Conservation (phyloP, 2,888 invertebrate species). For the Pediacus dermestoides region DNA sequence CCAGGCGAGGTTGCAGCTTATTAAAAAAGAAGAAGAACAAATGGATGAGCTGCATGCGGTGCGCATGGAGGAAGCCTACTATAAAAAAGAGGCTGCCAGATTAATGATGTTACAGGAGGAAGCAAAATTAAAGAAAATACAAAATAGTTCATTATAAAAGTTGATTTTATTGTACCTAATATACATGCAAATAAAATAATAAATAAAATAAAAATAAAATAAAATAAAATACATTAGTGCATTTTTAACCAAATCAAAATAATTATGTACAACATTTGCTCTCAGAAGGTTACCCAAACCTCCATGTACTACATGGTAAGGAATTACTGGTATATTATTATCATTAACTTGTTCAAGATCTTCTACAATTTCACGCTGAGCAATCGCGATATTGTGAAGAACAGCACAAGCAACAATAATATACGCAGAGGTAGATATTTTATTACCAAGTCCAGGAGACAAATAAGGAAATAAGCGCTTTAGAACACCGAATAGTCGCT, state of each 20-base stretch:
- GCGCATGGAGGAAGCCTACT: slow-evolving; percentile 10
- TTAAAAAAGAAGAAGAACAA: slow-evolving; percentile 12
- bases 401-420: slow-evolving; percentile 1
- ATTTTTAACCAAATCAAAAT: not conserved
- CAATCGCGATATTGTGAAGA: slow-evolving; percentile 2
- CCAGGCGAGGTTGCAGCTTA: slow-evolving; percentile 8
- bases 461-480: slow-evolving; percentile 2
- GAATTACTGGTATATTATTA: not conserved
- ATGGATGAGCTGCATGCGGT: slow-evolving; percentile 9
- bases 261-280: slow-evolving; percentile 8
- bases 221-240: slow-evolving; percentile 1
- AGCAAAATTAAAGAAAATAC: slow-evolving; percentile 4
- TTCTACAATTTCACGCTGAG: slow-evolving; percentile 1
- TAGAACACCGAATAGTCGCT: slow-evolving; percentile 5
- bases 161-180: no score
- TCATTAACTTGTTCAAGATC: slow-evolving; percentile 1
- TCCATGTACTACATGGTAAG: not conserved
- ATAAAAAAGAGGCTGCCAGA: slow-evolving; percentile 12
- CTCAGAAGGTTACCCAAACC: slow-evolving; percentile 5
- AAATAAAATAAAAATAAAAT: slow-evolving; percentile 1
- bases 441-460: slow-evolving; percentile 3
- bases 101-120: slow-evolving; percentile 14
- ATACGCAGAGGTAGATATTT: slow-evolving; percentile 1
- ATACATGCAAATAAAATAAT: no score
- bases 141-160: slow-evolving; percentile 2